phyloP scores from a whole-genome alignment of 92 coral and sea anemone genomes.

The Bergia sp. region DNA sequence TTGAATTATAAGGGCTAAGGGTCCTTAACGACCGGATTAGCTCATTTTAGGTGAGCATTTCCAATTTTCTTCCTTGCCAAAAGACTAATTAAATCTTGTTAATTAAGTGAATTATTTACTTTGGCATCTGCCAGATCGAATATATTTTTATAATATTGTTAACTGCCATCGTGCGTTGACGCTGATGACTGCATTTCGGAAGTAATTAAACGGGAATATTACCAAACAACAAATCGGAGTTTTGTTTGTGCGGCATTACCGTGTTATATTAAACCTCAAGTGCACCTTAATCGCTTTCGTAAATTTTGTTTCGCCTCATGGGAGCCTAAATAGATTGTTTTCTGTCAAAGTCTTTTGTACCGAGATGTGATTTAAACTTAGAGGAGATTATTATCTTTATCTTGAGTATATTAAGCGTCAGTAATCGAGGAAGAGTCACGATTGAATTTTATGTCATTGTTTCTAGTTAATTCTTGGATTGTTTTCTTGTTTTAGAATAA shows the following conservation, averaged over 20 bases:
- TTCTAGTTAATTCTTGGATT: not conserved
- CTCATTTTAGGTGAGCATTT: conserved; percentile 8
- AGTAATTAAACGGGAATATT: conserved; percentile 57
- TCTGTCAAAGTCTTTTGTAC: conserved; percentile 34
- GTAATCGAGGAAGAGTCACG: conserved; percentile 18
- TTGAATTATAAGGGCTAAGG: conserved; percentile 14
- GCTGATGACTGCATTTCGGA: conserved; percentile 53
- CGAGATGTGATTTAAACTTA: conserved; percentile 30
- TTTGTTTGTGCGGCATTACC: conserved; percentile 50
- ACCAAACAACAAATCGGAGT: conserved; percentile 65
- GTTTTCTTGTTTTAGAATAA: not conserved
- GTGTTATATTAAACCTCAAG: conserved; percentile 48
- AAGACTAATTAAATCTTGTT: conserved; percentile 41
- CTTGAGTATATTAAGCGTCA: conserved; percentile 31
- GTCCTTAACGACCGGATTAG: conserved; percentile 44
- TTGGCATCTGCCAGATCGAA: conserved; percentile 46
- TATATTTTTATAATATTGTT: conserved; percentile 44
- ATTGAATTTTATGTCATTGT: conserved; percentile 13
- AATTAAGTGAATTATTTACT: conserved; percentile 48
- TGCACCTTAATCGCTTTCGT: conserved; percentile 58
- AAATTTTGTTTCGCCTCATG: conserved; percentile 50
- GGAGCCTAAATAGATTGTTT: conserved; percentile 44
- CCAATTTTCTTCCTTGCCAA: conserved; percentile 37
- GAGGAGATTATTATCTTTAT: conserved; percentile 39
- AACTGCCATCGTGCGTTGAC: conserved; percentile 38